These are phyloP conservation scores for Elachura formosa DNA, from an alignment of 2,113 vertebrate species.

Conservation along the genomic window DNA sequence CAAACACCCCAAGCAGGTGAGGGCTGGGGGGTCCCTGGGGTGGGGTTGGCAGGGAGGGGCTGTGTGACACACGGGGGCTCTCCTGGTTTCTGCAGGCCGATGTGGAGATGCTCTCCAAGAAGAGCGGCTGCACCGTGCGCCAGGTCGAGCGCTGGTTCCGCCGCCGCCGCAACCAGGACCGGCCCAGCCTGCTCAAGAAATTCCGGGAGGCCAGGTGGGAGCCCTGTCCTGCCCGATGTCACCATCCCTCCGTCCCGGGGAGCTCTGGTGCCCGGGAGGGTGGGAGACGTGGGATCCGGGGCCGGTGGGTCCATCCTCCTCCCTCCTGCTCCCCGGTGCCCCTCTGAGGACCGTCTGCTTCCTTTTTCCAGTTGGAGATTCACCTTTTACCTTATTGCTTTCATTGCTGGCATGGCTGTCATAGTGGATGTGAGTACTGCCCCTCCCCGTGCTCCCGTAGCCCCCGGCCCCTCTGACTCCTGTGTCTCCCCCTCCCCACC, in stretches of 20 bases:
- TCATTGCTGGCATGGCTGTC: conserved; percentile 89
- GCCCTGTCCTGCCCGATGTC: accelerated
- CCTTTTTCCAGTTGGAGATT: conserved; percentile 93
- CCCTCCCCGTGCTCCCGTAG: not conserved
- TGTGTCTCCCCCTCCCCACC: not conserved
- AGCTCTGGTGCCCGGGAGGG: not conserved
- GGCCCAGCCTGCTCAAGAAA: conserved; percentile 89
- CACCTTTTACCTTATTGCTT: conserved; percentile 94
- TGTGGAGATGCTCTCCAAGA: conserved; percentile 64
- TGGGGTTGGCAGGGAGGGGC: not conserved
- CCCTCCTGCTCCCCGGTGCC: not conserved
- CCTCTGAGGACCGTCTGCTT: conserved; percentile 41
- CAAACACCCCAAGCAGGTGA: conserved; percentile 89
- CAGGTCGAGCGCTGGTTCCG: conserved; percentile 92
- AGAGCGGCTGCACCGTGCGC: conserved; percentile 62
- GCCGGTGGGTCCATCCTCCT: not conserved
- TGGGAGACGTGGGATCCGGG: accelerated
- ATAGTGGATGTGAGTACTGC: conserved; percentile 86
- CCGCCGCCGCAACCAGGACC: conserved; percentile 86
- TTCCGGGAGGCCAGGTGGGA: conserved; percentile 90
- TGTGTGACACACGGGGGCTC: accelerated
- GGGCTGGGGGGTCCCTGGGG: not conserved
- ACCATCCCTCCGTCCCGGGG: accelerated
- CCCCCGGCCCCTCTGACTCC: not conserved
- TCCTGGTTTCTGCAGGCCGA: conserved; percentile 48